A percentile compares a stretch with the other conserved stretches of the same genome.
Evolutionary conservation across 2,797 vertebrate genomes (phyloP).

Genomic region (Schizothorax lantsangensis): DNA sequence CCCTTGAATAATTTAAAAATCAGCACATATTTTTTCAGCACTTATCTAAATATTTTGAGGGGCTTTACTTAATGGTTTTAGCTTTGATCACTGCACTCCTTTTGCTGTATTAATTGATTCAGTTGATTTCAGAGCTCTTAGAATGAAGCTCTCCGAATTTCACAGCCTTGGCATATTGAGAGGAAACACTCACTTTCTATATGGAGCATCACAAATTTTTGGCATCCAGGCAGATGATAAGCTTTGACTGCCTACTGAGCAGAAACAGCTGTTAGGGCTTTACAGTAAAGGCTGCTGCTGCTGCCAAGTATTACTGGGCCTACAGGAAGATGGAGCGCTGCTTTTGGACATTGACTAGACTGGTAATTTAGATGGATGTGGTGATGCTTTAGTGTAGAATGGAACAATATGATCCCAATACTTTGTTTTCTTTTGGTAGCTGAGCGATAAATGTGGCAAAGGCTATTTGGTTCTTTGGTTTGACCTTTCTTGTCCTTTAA

Average conservation of each 20-base stretch:
- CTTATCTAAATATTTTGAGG: neutral
- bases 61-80: neutral
- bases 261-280: constrained; percentile 66
- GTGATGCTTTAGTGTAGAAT: constrained; percentile 54
- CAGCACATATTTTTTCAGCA: neutral
- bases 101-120: neutral
- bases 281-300: constrained; percentile 44
- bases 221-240: constrained; percentile 59
- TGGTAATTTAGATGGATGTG: constrained; percentile 39
- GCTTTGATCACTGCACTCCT: neutral
- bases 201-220: constrained; percentile 41
- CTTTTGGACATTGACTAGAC: constrained; percentile 44
- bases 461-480: neutral
- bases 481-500: constrained; percentile 32
- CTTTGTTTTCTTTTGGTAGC: constrained; percentile 8
- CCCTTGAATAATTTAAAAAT: neutral
- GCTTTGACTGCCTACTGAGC: constrained; percentile 58
- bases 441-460: constrained; percentile 1
- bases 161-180: neutral
- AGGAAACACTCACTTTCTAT: constrained; percentile 61
- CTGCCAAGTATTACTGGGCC: constrained; percentile 35
- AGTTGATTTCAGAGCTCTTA: neutral
- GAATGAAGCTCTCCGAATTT: constrained; percentile 14
- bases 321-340: constrained; percentile 38
- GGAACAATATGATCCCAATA: constrained; percentile 30